These are phyloP conservation scores for Lethocerus indicus DNA, from an alignment of 1,140 invertebrate genomes.

Conservation along the genomic window DNA sequence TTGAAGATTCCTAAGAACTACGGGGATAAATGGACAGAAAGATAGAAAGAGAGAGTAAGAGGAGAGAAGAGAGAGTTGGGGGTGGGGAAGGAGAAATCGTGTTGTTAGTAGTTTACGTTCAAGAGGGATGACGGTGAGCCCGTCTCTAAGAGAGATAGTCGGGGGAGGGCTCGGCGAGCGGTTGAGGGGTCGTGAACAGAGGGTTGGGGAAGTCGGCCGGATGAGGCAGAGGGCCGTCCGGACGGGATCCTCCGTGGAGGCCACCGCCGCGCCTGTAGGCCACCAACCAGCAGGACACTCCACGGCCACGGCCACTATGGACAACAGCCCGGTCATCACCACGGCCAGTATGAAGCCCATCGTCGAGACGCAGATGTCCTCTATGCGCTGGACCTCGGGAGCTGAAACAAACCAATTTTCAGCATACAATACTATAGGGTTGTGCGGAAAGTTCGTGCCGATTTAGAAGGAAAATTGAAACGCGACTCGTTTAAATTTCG, in stretches of 20 bases:
- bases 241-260: too few relatives aligned
- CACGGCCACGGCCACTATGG: slow-evolving; percentile 80
- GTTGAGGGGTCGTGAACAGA: slow-evolving; percentile 70
- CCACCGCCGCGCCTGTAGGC: slow-evolving; percentile 76
- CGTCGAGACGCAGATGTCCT: slow-evolving; percentile 86
- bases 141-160: slow-evolving; percentile 56
- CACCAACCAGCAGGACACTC: slow-evolving; percentile 88
- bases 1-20: neutral
- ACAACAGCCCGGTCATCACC: slow-evolving; percentile 77
- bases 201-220: slow-evolving; percentile 90
- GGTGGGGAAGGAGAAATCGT: neutral
- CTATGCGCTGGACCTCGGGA: slow-evolving; percentile 43
- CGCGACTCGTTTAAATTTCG: too few relatives aligned
- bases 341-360: slow-evolving; percentile 81
- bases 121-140: too few relatives aligned
- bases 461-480: too few relatives aligned
- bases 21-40: neutral
- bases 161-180: slow-evolving; percentile 56
- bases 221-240: slow-evolving; percentile 77
- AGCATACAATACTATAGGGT: too few relatives aligned
- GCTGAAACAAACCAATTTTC: slow-evolving; percentile 37
- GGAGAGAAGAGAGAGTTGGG: neutral
- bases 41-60: neutral
- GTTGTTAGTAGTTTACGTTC: neutral
- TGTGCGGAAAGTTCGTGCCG: too few relatives aligned